phyloP scores from a whole-genome alignment of 2,797 vertebrate genomes.

The Myiothlypis coronata region DNA sequence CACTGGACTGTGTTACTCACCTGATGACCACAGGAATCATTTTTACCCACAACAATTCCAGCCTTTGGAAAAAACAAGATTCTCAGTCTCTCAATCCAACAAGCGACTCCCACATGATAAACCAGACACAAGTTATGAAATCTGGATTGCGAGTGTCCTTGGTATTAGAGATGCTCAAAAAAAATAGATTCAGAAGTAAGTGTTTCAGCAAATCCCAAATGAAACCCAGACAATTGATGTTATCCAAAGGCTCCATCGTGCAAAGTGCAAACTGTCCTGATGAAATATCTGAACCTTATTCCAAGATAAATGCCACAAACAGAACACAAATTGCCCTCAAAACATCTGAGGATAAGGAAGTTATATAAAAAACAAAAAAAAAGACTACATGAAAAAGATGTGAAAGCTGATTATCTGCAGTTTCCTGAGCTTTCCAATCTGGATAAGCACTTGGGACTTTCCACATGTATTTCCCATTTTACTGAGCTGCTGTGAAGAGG shows the following conservation, averaged over 20 bases:
- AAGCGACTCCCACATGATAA: rapidly evolving
- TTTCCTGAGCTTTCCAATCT: neutral
- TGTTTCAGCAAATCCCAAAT: neutral
- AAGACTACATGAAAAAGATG: neutral
- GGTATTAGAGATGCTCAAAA: neutral
- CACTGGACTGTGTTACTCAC: neutral
- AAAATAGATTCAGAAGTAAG: neutral
- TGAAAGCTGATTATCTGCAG: neutral
- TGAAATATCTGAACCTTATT: neutral
- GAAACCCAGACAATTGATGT: neutral
- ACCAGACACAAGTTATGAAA: rapidly evolving
- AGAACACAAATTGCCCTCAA: neutral
- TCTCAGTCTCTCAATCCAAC: neutral
- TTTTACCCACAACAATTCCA: neutral
- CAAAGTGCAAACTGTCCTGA: neutral
- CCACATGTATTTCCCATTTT: neutral
- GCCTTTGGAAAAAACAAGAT: neutral
- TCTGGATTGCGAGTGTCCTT: neutral
- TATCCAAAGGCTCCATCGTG: neutral
- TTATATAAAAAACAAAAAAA: rapidly evolving
- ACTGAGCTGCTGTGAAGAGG: neutral
- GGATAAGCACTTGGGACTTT: neutral
- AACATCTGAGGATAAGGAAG: rapidly evolving
- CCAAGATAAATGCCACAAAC: neutral
- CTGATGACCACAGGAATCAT: neutral